Evolutionary conservation across 1,140 invertebrate genomes (phyloP).

Genomic region (Archivesica marissinica): DNA sequence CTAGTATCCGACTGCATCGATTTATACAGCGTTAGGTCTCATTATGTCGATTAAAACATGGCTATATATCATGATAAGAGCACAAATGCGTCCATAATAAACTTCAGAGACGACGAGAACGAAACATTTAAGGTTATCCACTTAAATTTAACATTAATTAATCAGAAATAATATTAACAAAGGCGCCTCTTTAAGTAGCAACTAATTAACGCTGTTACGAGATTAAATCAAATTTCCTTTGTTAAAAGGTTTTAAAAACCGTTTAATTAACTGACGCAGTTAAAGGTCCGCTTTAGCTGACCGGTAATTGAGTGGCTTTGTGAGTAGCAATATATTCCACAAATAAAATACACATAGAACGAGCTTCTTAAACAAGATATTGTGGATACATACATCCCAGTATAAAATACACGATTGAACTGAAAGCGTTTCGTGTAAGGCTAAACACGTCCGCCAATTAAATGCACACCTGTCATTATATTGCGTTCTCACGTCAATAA

Average conservation of each 20-base stretch:
- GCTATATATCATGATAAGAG: conserved; percentile 25
- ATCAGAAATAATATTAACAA: not conserved
- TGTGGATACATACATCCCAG: too few species aligned
- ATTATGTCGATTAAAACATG: conserved; percentile 30
- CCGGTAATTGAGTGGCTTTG: too few species aligned
- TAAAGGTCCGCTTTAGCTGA: too few species aligned
- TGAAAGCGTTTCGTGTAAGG: not conserved
- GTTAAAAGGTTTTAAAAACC: too few species aligned
- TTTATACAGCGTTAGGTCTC: not conserved
- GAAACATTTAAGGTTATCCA: not conserved
- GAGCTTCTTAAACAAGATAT: too few species aligned
- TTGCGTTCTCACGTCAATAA: conserved; percentile 25
- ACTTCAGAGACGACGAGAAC: not conserved
- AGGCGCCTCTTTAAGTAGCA: not conserved
- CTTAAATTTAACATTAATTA: not conserved
- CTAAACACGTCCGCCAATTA: not conserved
- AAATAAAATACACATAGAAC: too few species aligned
- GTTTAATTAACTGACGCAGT: too few species aligned
- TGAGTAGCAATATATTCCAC: too few species aligned
- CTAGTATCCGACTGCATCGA: conserved; percentile 26
- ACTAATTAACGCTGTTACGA: not conserved
- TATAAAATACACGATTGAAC: not conserved
- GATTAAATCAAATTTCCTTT: conserved; percentile 2
- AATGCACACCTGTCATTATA: conserved; percentile 43
- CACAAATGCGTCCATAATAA: not conserved